Evolutionary conservation across 1,140 invertebrate species (phyloP).

Genomic region (Stenopsyche tienmushanensis): DNA sequence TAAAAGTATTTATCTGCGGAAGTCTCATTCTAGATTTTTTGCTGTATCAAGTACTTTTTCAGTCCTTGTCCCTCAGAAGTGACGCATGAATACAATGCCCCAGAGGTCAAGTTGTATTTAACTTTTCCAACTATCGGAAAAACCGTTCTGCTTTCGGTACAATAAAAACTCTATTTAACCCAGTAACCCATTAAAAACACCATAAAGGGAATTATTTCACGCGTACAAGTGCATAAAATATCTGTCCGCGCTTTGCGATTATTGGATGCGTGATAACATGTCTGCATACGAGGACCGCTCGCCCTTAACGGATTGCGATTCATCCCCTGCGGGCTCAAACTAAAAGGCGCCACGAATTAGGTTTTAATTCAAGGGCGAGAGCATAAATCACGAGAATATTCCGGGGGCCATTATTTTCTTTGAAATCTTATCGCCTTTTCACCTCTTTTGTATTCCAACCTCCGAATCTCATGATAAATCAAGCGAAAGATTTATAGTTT

Average conservation of each 20-base stretch:
- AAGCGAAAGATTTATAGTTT: conserved; percentile 21
- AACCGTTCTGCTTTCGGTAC: neutral
- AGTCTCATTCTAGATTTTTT: too few species aligned
- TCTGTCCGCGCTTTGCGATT: neutral
- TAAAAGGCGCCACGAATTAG: conserved; percentile 6
- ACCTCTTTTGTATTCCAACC: conserved; percentile 17
- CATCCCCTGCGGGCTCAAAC: neutral
- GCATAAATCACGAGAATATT: conserved; percentile 21
- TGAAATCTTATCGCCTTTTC: conserved; percentile 14
- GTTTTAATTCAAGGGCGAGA: conserved; percentile 3
- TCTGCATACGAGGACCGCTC: neutral
- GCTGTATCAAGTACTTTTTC: too few species aligned
- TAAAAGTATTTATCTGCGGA: too few species aligned
- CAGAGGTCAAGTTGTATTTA: too few species aligned
- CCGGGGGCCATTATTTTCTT: conserved; percentile 10
- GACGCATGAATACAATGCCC: too few species aligned
- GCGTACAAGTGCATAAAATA: too few species aligned
- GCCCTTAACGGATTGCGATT: neutral
- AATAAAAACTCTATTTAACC: neutral
- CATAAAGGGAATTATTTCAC: neutral
- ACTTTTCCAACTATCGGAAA: too few species aligned
- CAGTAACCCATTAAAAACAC: neutral
- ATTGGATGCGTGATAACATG: conserved; percentile 4
- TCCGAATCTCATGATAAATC: conserved; percentile 15
- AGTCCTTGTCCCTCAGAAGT: too few species aligned